These are phyloP conservation scores for Antechinus stuartii DNA, from an alignment of 2,113 vertebrate species.

Conservation along the genomic window DNA sequence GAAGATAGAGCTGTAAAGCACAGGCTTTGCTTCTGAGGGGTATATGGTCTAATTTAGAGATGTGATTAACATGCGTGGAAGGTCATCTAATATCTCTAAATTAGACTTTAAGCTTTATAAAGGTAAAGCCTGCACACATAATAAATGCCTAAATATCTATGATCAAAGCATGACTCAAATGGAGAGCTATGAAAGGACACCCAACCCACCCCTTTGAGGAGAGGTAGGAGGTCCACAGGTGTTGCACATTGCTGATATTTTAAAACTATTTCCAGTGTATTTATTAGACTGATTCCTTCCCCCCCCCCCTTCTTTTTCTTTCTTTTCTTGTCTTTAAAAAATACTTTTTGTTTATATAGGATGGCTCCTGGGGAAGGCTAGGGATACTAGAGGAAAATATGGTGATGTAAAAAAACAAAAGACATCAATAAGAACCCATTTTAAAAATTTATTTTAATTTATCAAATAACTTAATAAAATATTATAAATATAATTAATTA, in stretches of 20 bases:
- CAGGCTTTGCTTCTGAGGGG: not conserved
- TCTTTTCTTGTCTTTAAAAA: not conserved
- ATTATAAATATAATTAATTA: no score
- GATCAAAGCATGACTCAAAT: not conserved
- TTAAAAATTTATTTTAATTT: not conserved
- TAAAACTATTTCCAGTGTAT: not conserved
- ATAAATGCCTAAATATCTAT: not conserved
- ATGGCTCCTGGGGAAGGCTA: not conserved
- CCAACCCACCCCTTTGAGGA: not conserved
- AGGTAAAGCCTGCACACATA: not conserved
- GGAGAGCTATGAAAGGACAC: not conserved
- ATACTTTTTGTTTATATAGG: not conserved
- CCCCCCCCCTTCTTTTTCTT: not conserved
- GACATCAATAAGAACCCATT: not conserved
- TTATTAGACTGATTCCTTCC: not conserved
- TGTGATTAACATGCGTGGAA: not conserved
- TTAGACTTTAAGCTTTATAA: not conserved
- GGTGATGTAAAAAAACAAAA: not conserved
- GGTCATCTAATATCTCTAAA: not conserved
- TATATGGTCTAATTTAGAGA: not conserved
- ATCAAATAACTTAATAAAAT: no score
- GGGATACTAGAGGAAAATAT: not conserved
- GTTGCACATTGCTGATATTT: not conserved
- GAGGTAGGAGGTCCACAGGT: not conserved
- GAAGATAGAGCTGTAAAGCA: not conserved